These are phyloP conservation scores for Trachelus stipa DNA, from an alignment of 2,888 invertebrate species.

Conservation along the genomic window DNA sequence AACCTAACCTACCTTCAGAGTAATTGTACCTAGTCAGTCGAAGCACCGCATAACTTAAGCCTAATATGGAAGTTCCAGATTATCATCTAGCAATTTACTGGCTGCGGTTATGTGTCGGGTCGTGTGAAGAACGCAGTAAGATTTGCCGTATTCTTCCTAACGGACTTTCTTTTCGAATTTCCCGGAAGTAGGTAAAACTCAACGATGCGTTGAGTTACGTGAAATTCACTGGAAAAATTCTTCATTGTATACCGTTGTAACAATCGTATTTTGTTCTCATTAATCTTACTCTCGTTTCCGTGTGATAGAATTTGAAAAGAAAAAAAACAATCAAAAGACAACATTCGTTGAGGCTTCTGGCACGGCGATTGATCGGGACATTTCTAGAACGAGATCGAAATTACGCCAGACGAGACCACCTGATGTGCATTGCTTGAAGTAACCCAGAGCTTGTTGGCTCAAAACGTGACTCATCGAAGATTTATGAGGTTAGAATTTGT, in stretches of 20 bases:
- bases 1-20: slow-evolving; percentile 30
- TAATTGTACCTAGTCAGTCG: slow-evolving; percentile 28
- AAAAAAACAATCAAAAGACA: not conserved
- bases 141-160: slow-evolving; percentile 5
- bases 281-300: not conserved
- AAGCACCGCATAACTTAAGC: slow-evolving; percentile 15
- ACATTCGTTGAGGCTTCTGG: not conserved
- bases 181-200: not conserved
- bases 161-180: not conserved
- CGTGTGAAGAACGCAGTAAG: slow-evolving; percentile 26
- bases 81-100: slow-evolving; percentile 31
- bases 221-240: not conserved
- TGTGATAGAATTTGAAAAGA: not conserved
- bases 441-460: not conserved
- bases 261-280: not conserved
- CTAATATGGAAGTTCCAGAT: slow-evolving; percentile 36
- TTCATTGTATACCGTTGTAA: not conserved
- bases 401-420: not conserved
- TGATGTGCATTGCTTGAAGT: not conserved
- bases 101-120: slow-evolving; percentile 24
- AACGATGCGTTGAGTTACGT: not conserved
- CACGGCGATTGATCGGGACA: not conserved
- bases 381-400: not conserved
- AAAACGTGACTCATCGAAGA: not conserved
- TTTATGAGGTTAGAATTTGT: not conserved